Percentiles rank a stretch among this genome's conserved stretches.
phyloP scores from a whole-genome alignment of 2,113 vertebrate genomes.

The Promerops cafer region DNA sequence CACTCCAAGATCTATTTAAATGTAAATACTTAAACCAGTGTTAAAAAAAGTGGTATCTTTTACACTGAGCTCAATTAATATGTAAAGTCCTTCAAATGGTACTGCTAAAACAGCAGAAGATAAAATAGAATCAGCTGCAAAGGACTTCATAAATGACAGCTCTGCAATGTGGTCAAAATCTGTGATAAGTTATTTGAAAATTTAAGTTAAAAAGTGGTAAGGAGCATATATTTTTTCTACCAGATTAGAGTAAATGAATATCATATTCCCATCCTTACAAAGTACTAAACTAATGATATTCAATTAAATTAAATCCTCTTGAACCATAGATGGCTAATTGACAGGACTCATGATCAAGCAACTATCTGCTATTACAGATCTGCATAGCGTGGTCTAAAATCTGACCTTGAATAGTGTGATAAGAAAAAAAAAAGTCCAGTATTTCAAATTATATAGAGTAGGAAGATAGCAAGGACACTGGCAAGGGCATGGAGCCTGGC shows the following conservation, averaged over 20 bases:
- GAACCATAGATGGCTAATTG: neutral
- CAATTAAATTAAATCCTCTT: neutral
- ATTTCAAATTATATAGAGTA: neutral
- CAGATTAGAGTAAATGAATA: neutral
- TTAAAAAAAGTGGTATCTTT: neutral
- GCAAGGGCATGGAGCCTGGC: neutral
- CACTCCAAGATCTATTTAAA: neutral
- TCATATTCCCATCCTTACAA: neutral
- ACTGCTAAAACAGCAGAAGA: neutral
- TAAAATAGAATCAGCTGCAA: neutral
- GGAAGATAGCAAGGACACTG: neutral
- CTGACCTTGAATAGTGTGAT: neutral
- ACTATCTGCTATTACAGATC: neutral
- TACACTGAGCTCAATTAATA: neutral
- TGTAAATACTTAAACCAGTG: rapidly evolving
- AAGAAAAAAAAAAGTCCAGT: neutral
- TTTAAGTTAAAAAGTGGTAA: neutral
- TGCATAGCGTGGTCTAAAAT: neutral
- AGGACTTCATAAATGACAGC: neutral
- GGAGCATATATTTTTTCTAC: neutral
- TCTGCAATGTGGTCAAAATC: neutral
- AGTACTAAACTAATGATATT: neutral
- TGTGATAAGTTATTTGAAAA: neutral
- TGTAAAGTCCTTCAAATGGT: neutral
- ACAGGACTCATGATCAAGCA: neutral